Evolutionary conservation across 2,888 invertebrate genomes (phyloP).

Genomic region (Lysandra bellargus): DNA sequence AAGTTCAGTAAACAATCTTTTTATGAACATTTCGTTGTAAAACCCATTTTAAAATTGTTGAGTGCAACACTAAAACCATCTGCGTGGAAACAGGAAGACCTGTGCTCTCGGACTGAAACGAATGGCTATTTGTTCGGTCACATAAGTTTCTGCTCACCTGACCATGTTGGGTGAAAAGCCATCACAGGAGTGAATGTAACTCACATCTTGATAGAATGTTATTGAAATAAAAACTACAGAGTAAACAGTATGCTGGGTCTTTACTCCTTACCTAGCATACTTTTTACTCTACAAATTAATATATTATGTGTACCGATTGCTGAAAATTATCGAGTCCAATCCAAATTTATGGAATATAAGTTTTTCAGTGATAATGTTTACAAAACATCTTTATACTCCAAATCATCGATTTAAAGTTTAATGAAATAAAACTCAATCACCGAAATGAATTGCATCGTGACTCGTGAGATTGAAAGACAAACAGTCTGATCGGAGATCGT

Average conservation of each 20-base stretch:
- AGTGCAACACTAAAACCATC: slow-evolving; percentile 34
- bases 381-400: neutral
- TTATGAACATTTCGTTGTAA: too few species aligned
- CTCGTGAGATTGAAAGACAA: slow-evolving; percentile 1
- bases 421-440: slow-evolving; percentile 29
- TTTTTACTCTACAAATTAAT: too few species aligned
- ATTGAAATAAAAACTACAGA: too few species aligned
- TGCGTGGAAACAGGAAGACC: slow-evolving; percentile 39
- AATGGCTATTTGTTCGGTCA: slow-evolving; percentile 42
- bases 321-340: too few species aligned
- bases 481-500: slow-evolving; percentile 29
- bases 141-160: slow-evolving; percentile 42
- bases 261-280: too few species aligned
- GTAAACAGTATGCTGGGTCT: too few species aligned
- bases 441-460: neutral
- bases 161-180: too few species aligned
- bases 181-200: neutral
- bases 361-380: neutral
- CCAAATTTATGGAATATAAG: too few species aligned
- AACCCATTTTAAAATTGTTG: too few species aligned
- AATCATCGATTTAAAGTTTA: slow-evolving; percentile 1
- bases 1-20: too few species aligned
- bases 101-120: slow-evolving; percentile 36
- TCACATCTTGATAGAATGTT: too few species aligned
- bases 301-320: too few species aligned